A percentile compares a stretch with the other conserved stretches of the same genome.
These are phyloP conservation scores for Salminus brasiliensis DNA, from an alignment of 2,113 vertebrate genomes.

Conservation along the genomic window DNA sequence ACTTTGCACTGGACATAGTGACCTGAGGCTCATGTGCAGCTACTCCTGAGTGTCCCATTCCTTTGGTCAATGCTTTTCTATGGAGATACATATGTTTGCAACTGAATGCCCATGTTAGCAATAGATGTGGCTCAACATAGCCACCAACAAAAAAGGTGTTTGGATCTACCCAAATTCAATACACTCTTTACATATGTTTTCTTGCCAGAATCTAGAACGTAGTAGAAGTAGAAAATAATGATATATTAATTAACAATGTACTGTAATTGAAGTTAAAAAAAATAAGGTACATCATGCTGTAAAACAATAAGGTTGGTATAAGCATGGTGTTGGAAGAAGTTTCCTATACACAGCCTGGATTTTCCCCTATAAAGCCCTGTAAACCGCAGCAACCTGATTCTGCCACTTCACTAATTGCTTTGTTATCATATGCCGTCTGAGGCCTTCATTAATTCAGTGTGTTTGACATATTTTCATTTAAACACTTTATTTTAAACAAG, in stretches of 20 bases:
- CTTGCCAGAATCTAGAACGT: no score
- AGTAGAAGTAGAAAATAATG: not conserved
- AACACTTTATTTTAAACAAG: constrained; percentile 69
- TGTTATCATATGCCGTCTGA: constrained; percentile 26
- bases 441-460: constrained; percentile 70
- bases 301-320: not conserved
- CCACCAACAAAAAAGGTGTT: no score
- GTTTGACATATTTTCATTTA: constrained; percentile 69
- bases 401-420: constrained; percentile 35
- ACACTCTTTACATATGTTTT: no score
- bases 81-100: no score
- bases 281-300: not conserved
- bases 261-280: not conserved
- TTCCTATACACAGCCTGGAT: not conserved
- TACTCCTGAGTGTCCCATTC: not conserved
- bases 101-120: no score
- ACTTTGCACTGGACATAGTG: not conserved
- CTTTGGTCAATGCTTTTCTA: not conserved
- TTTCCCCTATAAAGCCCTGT: not conserved
- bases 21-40: not conserved
- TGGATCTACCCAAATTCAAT: no score
- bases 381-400: not conserved
- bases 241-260: not conserved
- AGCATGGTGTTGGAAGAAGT: not conserved
- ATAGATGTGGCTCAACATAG: no score